Conservation (phyloP, 2,888 invertebrate species). For the Villa cingulata region DNA sequence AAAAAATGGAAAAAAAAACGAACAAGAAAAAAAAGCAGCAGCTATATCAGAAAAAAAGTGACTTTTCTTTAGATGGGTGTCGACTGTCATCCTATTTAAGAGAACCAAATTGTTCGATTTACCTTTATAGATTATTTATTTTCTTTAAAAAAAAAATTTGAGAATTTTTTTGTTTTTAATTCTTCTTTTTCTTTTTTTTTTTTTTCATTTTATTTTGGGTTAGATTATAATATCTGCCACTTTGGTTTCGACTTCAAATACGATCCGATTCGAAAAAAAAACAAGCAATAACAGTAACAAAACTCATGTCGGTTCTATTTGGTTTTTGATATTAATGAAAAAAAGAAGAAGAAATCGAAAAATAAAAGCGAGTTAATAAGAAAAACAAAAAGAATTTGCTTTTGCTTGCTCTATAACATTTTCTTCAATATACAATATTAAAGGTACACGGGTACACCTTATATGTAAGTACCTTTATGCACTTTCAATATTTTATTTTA, state of each 20-base stretch:
- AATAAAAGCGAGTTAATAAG: background rate
- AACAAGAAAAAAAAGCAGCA: too few relatives aligned
- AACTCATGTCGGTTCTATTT: background rate
- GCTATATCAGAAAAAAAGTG: too few relatives aligned
- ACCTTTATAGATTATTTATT: background rate
- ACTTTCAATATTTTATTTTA: too few relatives aligned
- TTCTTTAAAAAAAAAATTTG: too few relatives aligned
- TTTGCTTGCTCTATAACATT: too few relatives aligned
- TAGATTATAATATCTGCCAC: too few relatives aligned
- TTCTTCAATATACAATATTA: too few relatives aligned
- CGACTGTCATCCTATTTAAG: background rate
- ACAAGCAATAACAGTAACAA: background rate
- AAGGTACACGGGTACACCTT: background rate
- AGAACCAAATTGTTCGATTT: background rate
- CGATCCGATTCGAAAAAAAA: background rate
- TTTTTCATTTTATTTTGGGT: too few relatives aligned
- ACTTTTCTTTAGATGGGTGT: slow-evolving; percentile 1
- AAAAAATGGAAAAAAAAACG: background rate
- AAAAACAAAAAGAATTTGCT: background rate
- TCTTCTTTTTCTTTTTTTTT: too few relatives aligned
- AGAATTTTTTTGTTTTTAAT: too few relatives aligned
- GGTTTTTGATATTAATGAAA: background rate
- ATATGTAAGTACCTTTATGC: background rate
- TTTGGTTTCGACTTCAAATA: background rate
- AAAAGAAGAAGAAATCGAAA: too few relatives aligned